Evolutionary conservation across 2,888 invertebrate species (phyloP), one percentile per base, ranked within the genome.

Genomic region (Andrena bicolor): DNA sequence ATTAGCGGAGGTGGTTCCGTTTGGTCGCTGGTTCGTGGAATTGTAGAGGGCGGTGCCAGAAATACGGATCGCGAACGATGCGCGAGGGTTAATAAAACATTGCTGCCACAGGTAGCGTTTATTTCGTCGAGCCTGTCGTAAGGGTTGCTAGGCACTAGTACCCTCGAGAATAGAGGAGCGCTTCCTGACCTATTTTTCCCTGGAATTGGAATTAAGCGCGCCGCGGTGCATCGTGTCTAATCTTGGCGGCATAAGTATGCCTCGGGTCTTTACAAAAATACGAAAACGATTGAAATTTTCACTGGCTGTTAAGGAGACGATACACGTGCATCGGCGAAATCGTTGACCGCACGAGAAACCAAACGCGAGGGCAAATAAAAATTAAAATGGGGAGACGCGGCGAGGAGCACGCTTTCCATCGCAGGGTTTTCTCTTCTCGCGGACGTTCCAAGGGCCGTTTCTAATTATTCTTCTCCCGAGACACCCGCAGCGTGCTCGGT

Each of bases 381-480:
- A n/a, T 32, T 35, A 32, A 48, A 48, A 20, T 13, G n/a, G 16
- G 56, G 56, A 48, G 23, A 13, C 3, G 13, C 35, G 20, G 41
- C 30, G 49, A 23, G 23, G 20, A 32, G 60, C 49, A 20, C 58
- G 64, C 63, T 85, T 64, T 72, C 63, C 82, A 35, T 58, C 64
- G 69, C 28, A 41, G 74, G 79, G 80, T 75, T 83, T 77, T 72
- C 80, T 81, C 74, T 16, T 79, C 77, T 64, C 65, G 80, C 75
- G 79, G 78, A 76, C 74, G 78, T 68, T 66, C 80, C 81, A 69
- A 84, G 80, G 78, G 77, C 73, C 78, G 86, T 72, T 85, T 88
- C 87, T 89, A 89, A 89, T 89, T 89, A 89, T 89, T 89, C 85
- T 86, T 86, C 84, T 76, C 86, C 79, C 84, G 88, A 89, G 89